Conservation (phyloP, 2,888 invertebrate species). For the Sussaba pulchella region DNA sequence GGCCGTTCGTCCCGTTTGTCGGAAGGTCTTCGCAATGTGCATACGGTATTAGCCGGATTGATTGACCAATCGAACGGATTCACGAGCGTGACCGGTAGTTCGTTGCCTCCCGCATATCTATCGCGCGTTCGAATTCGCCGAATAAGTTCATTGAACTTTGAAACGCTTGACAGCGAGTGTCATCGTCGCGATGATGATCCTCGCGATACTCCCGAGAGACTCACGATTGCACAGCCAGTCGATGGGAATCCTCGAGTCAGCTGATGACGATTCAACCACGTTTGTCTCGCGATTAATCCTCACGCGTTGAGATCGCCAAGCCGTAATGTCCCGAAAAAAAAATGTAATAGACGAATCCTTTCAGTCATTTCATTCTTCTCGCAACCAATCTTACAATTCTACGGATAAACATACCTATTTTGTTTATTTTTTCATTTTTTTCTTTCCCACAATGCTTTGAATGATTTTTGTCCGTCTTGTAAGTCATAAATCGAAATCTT, state of each 20-base stretch:
- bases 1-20: conserved; percentile 16
- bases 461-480: too few relatives aligned
- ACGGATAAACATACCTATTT: too few relatives aligned
- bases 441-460: too few relatives aligned
- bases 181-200: too few relatives aligned
- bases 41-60: neutral
- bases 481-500: too few relatives aligned
- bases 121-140: conserved; percentile 48
- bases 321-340: neutral
- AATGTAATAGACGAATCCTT: neutral
- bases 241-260: neutral
- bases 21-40: neutral
- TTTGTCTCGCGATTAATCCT: neutral
- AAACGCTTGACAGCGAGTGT: conserved; percentile 36
- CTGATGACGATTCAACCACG: neutral
- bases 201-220: neutral
- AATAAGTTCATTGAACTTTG: conserved; percentile 68
- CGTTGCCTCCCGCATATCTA: conserved; percentile 29
- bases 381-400: too few relatives aligned
- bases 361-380: neutral
- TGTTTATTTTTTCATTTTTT: too few relatives aligned
- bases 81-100: conserved; percentile 46
- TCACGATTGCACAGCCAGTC: too few relatives aligned
- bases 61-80: conserved; percentile 52
- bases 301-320: neutral